A percentile compares a stretch with the other conserved stretches of the same genome.
These are phyloP conservation scores for Sterrhoptilus dennistouni DNA, from an alignment of 2,113 vertebrate genomes.

Conservation along the genomic window DNA sequence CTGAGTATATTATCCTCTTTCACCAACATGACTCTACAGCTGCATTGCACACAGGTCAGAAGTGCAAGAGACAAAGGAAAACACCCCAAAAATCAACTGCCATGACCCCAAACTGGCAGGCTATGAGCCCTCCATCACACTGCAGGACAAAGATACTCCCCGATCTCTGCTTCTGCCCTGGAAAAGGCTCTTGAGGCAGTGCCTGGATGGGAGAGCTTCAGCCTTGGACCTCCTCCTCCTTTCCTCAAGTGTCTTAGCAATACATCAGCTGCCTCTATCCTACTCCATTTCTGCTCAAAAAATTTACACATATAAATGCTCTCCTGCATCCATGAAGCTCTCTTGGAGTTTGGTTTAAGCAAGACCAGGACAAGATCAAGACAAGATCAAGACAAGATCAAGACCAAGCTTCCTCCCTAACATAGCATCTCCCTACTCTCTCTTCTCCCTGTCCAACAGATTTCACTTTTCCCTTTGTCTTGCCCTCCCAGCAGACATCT, in stretches of 20 bases:
- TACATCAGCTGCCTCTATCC: not conserved
- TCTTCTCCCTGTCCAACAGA: not conserved
- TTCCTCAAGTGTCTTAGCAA: fast-evolving
- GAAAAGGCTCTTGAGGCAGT: not conserved
- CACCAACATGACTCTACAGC: fast-evolving
- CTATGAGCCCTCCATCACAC: not conserved
- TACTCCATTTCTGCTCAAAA: not conserved
- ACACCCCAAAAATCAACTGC: not conserved
- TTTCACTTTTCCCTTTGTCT: not conserved
- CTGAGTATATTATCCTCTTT: fast-evolving
- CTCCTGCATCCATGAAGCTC: fast-evolving
- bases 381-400: not conserved
- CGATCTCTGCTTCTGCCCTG: not conserved
- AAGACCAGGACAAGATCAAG: not conserved
- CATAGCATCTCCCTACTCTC: not conserved
- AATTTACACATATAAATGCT: not conserved
- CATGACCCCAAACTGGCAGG: not conserved
- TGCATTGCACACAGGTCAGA: not conserved
- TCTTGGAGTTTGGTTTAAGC: not conserved
- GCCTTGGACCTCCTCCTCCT: not conserved
- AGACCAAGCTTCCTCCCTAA: not conserved
- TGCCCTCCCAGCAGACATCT: not conserved
- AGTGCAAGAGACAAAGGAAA: not conserved
- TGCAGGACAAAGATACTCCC: not conserved
- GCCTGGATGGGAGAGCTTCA: not conserved